Base-by-base conservation (phyloP, 2,113 vertebrate genomes). In the Thinocorus orbignyianus region DNA sequence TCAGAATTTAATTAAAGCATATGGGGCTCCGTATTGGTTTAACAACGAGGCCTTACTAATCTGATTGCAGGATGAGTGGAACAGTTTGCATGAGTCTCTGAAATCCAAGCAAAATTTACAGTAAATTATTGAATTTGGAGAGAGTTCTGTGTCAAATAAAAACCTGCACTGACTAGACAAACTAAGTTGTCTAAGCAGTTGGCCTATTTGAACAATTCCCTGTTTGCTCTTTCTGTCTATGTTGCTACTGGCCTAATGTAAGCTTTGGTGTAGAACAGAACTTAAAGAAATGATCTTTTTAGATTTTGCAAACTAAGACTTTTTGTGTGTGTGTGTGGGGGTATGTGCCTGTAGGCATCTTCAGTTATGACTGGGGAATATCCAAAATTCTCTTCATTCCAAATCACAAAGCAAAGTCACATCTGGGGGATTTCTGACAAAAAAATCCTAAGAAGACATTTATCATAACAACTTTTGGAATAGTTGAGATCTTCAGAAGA, bases 331-430 rank as follows among this genome's bases (percentile, higher is more conserved):
- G 17, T 55, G 54, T 28, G n/a, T 60, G n/a, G n/a, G n/a, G n/a
- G n/a, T n/a, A 25, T 10, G n/a, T 57, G 17, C 20, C 19, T 62
- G 20, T 66, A 54, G 55, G 44, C 17, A 54, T 9, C 17, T 81
- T 66, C 22, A 70, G 2, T 54, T 58, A 37, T 49, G 9, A 17
- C 24, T 10, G 6, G 20, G 4, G 1, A 13, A 0, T 44, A n/a
- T 51, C n/a, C 33, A 35, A 5, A 69, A 30, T 46, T 91, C 31
- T 79, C 52, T 58, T 71, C 23, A 71, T 58, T 79, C 66, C 78
- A 68, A 90, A 85, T 17, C 11, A 51, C 25, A 79, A 62, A 60
- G 10, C 9, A 6, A 62, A 84, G 25, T 37, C 25, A 64, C 6
- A 13, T 58, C 17, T 55, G 20, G 66, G 42, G 5, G 11, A 35